These are phyloP conservation scores for Erynnis tages DNA, from an alignment of 2,888 invertebrate genomes.

Conservation along the genomic window DNA sequence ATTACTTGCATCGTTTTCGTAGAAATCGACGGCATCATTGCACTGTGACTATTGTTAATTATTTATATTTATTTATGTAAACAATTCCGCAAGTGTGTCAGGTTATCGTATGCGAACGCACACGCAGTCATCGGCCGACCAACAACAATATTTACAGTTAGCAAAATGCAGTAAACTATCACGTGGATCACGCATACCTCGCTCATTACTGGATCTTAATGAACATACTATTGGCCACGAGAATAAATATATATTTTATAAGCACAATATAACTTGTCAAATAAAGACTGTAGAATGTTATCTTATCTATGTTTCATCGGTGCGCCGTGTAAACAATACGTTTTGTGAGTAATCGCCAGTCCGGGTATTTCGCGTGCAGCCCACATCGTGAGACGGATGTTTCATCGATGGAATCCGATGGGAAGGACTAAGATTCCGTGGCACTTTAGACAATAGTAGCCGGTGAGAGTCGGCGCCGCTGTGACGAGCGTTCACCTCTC, in stretches of 20 bases:
- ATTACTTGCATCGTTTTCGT: too few relatives aligned
- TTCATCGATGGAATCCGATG: constrained; percentile 74
- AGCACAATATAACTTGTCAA: constrained; percentile 14
- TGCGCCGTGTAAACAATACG: constrained; percentile 45
- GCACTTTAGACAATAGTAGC: constrained; percentile 78
- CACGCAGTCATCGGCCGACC: constrained; percentile 17
- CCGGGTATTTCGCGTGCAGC: constrained; percentile 63
- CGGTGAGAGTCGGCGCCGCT: constrained; percentile 79
- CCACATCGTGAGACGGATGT: constrained; percentile 68
- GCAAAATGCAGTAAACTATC: constrained; percentile 27
- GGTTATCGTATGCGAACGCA: not conserved
- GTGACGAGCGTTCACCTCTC: constrained; percentile 80
- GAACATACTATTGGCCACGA: constrained; percentile 10
- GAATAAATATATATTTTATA: constrained; percentile 24
- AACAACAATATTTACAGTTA: constrained; percentile 27
- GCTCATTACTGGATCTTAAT: constrained; percentile 1
- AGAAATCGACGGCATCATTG: too few relatives aligned
- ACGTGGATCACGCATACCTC: constrained; percentile 8
- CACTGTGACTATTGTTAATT: too few relatives aligned
- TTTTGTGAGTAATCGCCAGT: constrained; percentile 52
- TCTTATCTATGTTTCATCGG: constrained; percentile 64
- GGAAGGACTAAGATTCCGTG: constrained; percentile 79
- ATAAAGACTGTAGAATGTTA: constrained; percentile 43
- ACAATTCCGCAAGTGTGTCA: constrained; percentile 14
- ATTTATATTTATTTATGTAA: constrained; percentile 1